Evolutionary conservation across 2,888 invertebrate genomes (phyloP), one percentile per base, ranked within the genome.

Genomic region (Drosophila acutilabella): DNA sequence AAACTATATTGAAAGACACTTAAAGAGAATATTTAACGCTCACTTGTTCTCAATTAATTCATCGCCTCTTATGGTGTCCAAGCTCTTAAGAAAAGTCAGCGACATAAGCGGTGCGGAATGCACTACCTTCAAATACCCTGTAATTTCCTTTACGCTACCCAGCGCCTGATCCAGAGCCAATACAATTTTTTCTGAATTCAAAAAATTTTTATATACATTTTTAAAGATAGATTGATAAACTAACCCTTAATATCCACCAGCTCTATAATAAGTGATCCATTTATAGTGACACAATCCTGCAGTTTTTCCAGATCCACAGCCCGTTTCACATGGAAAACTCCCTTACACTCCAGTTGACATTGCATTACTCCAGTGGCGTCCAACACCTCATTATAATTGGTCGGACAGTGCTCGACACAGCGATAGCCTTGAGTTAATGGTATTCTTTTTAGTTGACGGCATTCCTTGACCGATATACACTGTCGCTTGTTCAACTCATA

Each of bases 371-470:
- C 76, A 11, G 64, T 71, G 20, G 10, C 13, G 4, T 80, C 64
- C 0, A 30, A 7, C 0, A 78, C 38, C 6, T 80, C 40, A 38
- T 73, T 62, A 53, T 90, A 87, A 52, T 93, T 93, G 0, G 90
- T 86, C 0, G 97, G 97, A 87, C 97, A 97, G 1, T 93, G 91
- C n/a, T 94, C 93, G 54, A 94, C 93, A 91, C 98, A 98, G 10
- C 62, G 71, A 23, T 61, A 75, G 57, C 73, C 73, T 4, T 72
- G 70, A 0, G 76, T 77, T 36, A 88, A 40, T 0, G 89, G 87
- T 36, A 90, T 81, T 0, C 64, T 64, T 0, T 73, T 74, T 4
- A 57, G 48, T 2, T 78, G 54, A 0, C 72, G 74, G 30, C 92
- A 92, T 23, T 88, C 81, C 2, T 62, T 56, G 0, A 48, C 51